phyloP scores from a whole-genome alignment of 2,113 vertebrate species.

The Ammodytes dubius region DNA sequence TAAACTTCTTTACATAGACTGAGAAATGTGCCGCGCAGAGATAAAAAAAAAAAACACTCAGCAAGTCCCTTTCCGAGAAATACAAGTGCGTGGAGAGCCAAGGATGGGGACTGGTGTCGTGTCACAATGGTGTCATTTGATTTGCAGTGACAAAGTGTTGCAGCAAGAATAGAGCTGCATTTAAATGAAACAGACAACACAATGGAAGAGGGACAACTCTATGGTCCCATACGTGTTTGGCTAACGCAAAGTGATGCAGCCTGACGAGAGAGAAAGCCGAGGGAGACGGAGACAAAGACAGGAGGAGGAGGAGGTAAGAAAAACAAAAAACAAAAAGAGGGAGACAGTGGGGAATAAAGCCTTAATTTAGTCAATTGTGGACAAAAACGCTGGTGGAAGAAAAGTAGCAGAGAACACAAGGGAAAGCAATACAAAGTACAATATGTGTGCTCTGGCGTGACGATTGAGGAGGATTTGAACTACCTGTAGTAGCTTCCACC shows the following conservation, averaged over 20 bases:
- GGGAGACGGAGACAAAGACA: conserved; percentile 6
- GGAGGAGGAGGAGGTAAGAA: conserved; percentile 6
- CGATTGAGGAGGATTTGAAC: background rate
- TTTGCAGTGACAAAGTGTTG: conserved; percentile 56
- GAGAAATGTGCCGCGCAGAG: conserved; percentile 38
- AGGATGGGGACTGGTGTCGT: conserved; percentile 36
- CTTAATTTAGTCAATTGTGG: conserved; percentile 21
- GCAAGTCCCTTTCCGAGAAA: conserved; percentile 31
- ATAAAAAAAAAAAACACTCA: conserved; percentile 15
- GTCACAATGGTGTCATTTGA: conserved; percentile 52
- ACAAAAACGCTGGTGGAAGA: conserved; percentile 26
- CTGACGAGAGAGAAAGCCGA: background rate
- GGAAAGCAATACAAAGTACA: background rate
- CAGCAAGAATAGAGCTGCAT: conserved; percentile 37
- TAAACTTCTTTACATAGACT: conserved; percentile 14
- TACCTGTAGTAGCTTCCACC: conserved; percentile 96
- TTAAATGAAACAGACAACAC: conserved; percentile 51
- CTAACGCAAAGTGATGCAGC: conserved; percentile 34
- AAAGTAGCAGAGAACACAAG: background rate
- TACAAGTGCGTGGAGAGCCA: conserved; percentile 7
- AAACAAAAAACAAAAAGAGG: conserved; percentile 26
- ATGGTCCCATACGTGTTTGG: conserved; percentile 40
- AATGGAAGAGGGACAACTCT: conserved; percentile 37
- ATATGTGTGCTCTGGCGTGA: background rate
- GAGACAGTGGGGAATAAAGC: background rate